Evolutionary conservation across 2,113 vertebrate genomes (phyloP).

Genomic region (Riparia riparia): DNA sequence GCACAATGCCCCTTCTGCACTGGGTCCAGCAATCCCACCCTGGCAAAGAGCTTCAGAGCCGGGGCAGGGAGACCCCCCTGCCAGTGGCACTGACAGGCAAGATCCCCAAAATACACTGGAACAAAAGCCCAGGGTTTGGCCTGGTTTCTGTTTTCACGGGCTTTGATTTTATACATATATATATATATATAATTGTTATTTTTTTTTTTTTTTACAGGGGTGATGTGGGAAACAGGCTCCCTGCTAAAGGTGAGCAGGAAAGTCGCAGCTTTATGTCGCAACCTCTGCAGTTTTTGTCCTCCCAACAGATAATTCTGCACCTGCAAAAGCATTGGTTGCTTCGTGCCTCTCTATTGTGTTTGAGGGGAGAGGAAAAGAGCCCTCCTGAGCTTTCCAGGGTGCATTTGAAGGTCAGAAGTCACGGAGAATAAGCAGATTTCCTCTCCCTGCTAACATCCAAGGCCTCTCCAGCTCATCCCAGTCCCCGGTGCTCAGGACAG

Average conservation of each 20-base stretch:
- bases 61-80: neutral
- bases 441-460: neutral
- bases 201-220: neutral
- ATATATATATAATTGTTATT: too few relatives aligned
- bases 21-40: neutral
- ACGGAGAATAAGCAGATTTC: constrained; percentile 33
- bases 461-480: neutral
- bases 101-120: neutral
- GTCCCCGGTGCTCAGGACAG: neutral
- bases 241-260: neutral
- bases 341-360: neutral
- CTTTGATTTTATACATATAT: neutral
- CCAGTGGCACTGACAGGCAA: neutral
- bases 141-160: neutral
- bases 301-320: constrained; percentile 32
- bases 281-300: neutral
- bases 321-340: constrained; percentile 31
- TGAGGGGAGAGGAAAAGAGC: neutral
- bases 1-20: neutral
- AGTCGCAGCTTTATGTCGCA: neutral
- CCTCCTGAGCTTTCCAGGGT: neutral
- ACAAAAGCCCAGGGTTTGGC: neutral
- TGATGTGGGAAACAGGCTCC: neutral
- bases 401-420: neutral
- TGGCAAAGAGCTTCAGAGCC: neutral